phyloP scores from a whole-genome alignment of 2,797 vertebrate genomes.

The Remorina albescens region DNA sequence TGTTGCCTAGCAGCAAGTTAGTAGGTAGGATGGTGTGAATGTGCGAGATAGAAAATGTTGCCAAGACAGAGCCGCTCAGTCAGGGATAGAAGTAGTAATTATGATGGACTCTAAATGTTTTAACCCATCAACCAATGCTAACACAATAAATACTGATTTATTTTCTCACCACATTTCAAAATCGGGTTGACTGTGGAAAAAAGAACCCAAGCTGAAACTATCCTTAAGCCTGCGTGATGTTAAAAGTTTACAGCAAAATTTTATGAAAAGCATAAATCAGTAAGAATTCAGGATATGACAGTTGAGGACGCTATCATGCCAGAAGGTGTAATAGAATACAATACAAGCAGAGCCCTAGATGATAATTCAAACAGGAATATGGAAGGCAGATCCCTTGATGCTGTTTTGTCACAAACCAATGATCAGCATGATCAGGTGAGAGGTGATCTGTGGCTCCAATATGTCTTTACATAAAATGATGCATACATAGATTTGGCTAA shows the following conservation, averaged over 20 bases:
- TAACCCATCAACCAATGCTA: not conserved
- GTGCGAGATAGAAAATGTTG: slow-evolving; percentile 61
- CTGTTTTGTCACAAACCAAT: too few relatives aligned
- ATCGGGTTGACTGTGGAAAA: not conserved
- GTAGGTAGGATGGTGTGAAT: slow-evolving; percentile 78
- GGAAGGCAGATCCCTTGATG: too few relatives aligned
- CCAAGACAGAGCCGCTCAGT: slow-evolving; percentile 54
- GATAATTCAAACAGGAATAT: too few relatives aligned
- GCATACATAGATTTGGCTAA: not conserved
- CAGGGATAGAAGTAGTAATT: slow-evolving; percentile 28
- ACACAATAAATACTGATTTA: slow-evolving; percentile 4
- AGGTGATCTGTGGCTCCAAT: too few relatives aligned
- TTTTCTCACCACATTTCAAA: slow-evolving; percentile 2
- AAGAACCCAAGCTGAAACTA: not conserved
- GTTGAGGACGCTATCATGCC: not conserved
- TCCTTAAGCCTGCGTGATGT: not conserved
- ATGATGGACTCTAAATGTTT: slow-evolving; percentile 17
- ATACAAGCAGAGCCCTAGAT: too few relatives aligned
- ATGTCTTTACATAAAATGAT: not conserved
- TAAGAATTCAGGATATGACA: slow-evolving; percentile 8
- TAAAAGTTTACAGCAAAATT: not conserved
- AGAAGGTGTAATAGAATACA: too few relatives aligned
- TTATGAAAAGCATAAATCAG: slow-evolving; percentile 24
- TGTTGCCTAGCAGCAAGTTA: slow-evolving; percentile 83
- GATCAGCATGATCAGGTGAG: too few relatives aligned